These are phyloP conservation scores for Tinamus guttatus DNA, from an alignment of 2,113 vertebrate species.

Conservation along the genomic window DNA sequence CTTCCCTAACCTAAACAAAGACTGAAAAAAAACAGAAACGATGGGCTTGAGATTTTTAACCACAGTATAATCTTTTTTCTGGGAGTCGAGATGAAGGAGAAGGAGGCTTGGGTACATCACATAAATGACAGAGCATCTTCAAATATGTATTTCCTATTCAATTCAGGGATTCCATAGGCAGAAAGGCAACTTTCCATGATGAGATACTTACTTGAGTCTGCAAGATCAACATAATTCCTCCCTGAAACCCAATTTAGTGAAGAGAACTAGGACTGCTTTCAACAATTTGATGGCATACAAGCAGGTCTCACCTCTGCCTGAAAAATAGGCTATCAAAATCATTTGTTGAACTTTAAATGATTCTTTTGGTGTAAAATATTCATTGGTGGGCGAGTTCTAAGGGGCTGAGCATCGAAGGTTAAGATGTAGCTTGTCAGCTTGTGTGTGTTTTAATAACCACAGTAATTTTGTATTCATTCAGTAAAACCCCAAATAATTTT, in stretches of 20 bases:
- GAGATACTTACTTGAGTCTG: neutral
- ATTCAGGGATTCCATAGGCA: neutral
- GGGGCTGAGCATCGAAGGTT: neutral
- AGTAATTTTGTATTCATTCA: constrained; percentile 21
- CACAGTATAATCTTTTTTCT: neutral
- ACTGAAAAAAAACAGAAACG: neutral
- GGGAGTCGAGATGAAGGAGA: neutral
- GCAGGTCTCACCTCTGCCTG: neutral
- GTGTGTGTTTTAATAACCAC: constrained; percentile 21
- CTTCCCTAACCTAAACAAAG: neutral
- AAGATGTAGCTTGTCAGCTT: neutral
- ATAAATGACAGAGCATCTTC: neutral
- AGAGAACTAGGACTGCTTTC: neutral
- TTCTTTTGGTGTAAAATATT: neutral
- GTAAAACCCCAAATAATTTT: constrained; percentile 1
- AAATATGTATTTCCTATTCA: neutral
- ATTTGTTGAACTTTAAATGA: constrained; percentile 21
- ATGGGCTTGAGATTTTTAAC: neutral
- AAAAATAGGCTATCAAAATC: neutral
- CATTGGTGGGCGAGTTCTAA: constrained; percentile 8
- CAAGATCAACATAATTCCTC: neutral
- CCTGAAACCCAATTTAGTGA: neutral
- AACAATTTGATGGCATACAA: neutral
- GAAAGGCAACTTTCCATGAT: neutral
- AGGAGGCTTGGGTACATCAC: neutral